Evolutionary conservation across 2,797 vertebrate species (phyloP).

Genomic region (Labroides dimidiatus): DNA sequence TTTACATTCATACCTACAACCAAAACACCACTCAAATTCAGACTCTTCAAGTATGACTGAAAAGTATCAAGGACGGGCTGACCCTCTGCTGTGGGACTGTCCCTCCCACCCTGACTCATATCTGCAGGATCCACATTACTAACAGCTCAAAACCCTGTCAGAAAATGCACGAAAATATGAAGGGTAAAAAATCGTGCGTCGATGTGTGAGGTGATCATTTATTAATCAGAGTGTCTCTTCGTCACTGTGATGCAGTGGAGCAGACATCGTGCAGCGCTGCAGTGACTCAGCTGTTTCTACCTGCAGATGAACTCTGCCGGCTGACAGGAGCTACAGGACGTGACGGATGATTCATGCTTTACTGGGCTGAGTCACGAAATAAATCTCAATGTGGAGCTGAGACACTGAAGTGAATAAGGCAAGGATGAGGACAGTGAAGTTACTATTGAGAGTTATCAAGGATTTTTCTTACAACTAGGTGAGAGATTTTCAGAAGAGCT

Average conservation of each 20-base stretch:
- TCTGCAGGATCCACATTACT: conserved; percentile 17
- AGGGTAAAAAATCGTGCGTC: not conserved
- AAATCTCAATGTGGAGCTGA: not conserved
- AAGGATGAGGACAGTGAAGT: not conserved
- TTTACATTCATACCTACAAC: not conserved
- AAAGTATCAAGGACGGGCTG: conserved; percentile 39
- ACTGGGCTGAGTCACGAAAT: conserved; percentile 8
- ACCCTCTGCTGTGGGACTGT: conserved; percentile 8
- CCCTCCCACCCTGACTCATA: conserved; percentile 15
- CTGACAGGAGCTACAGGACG: conserved; percentile 64
- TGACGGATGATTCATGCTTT: conserved; percentile 20
- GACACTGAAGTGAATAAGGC: not conserved
- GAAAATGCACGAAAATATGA: not conserved
- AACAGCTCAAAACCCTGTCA: not conserved
- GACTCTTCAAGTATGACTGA: not conserved
- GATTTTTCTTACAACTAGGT: too few species aligned
- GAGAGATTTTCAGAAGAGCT: too few species aligned
- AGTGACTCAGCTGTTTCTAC: conserved; percentile 77
- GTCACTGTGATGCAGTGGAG: conserved; percentile 4
- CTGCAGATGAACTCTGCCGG: conserved; percentile 62
- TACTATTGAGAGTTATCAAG: not conserved
- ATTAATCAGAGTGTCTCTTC: not conserved
- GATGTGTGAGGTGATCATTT: not conserved
- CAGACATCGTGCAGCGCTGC: conserved; percentile 46
- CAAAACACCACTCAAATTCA: not conserved